Evolutionary conservation across 2,888 invertebrate genomes (phyloP).

Genomic region (Athetis lepigone): DNA sequence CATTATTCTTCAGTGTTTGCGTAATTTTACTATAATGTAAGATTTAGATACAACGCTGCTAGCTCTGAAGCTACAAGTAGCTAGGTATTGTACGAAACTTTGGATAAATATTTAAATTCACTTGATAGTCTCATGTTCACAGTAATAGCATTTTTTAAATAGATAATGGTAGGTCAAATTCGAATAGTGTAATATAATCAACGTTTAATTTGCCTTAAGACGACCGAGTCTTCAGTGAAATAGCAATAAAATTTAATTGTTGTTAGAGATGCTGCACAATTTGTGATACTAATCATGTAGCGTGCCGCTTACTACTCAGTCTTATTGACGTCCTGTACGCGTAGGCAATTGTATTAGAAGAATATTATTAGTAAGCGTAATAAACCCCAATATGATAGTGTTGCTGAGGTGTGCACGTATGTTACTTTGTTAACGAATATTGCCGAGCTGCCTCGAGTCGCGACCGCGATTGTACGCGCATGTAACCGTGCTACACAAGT

Average conservation of each 20-base stretch:
- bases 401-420: slow-evolving; percentile 67
- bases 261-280: slow-evolving; percentile 85
- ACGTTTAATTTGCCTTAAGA: slow-evolving; percentile 87
- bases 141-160: slow-evolving; percentile 67
- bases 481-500: slow-evolving; percentile 42
- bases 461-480: slow-evolving; percentile 28
- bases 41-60: slow-evolving; percentile 74
- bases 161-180: slow-evolving; percentile 63
- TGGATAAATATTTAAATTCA: slow-evolving; percentile 68
- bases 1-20: slow-evolving; percentile 77
- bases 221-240: slow-evolving; percentile 82
- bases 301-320: slow-evolving; percentile 86
- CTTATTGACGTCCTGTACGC: slow-evolving; percentile 86
- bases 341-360: slow-evolving; percentile 89
- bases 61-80: slow-evolving; percentile 68
- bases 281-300: slow-evolving; percentile 87
- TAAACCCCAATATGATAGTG: slow-evolving; percentile 81
- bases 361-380: slow-evolving; percentile 85
- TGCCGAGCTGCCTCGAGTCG: slow-evolving; percentile 34
- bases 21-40: slow-evolving; percentile 79
- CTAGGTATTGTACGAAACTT: slow-evolving; percentile 67
- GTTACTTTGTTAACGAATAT: slow-evolving; percentile 35
- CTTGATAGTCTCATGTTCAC: slow-evolving; percentile 69
- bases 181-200: slow-evolving; percentile 76
- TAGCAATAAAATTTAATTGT: slow-evolving; percentile 87